Conservation (phyloP, 2,113 vertebrate genomes). For the Crypturellus undulatus region DNA sequence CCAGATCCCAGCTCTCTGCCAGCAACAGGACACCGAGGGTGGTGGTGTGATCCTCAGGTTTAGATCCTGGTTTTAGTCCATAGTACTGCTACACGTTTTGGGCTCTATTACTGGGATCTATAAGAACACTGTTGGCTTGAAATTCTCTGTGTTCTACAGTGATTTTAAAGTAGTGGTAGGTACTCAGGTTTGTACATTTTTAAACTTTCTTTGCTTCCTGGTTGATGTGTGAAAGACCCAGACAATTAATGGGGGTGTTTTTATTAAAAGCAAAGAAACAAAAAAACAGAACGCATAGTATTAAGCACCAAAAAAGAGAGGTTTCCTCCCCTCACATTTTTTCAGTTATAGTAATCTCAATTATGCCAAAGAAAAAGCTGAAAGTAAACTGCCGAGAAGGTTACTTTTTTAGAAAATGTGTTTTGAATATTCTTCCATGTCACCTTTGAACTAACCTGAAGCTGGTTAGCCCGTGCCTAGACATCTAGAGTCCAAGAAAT, state of each 20-base stretch:
- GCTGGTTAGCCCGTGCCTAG: background rate
- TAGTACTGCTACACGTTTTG: background rate
- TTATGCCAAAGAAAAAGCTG: background rate
- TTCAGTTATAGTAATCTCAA: background rate
- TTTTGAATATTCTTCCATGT: background rate
- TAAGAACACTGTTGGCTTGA: background rate
- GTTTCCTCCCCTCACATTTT: background rate
- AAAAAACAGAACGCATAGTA: background rate
- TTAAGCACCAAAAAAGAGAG: background rate
- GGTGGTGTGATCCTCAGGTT: background rate
- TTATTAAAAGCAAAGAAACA: background rate
- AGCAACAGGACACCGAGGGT: background rate
- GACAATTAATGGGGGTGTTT: background rate
- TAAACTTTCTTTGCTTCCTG: background rate
- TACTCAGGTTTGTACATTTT: background rate
- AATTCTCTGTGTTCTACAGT: background rate
- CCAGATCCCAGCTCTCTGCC: background rate
- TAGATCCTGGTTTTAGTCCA: background rate
- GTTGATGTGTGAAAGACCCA: background rate
- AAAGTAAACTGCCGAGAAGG: background rate
- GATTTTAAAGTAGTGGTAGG: background rate
- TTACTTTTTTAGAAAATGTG: background rate
- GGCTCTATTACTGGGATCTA: background rate
- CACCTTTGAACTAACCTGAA: conserved; percentile 19
- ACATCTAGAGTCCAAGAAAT: background rate